Conservation (phyloP, 1,140 invertebrate species). For the Maconellicoccus hirsutus region DNA sequence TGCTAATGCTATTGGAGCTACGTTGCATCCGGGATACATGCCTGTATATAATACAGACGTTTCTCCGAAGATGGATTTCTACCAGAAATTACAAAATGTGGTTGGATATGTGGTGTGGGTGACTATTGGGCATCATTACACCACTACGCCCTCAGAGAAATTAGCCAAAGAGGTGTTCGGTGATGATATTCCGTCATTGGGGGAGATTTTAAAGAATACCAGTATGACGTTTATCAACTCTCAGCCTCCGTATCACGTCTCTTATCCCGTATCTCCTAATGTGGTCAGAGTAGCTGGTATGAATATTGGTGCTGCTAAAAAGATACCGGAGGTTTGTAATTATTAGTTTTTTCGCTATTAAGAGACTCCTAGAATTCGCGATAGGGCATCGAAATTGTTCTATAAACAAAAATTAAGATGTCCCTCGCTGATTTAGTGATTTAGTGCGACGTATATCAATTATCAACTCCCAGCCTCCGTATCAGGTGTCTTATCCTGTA, state of each 20-base stretch:
- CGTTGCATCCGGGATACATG: neutral
- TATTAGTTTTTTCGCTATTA: no score
- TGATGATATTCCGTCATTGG: neutral
- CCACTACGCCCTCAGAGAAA: neutral
- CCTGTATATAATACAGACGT: neutral
- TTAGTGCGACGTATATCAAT: slow-evolving; percentile 45
- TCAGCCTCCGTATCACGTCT: neutral
- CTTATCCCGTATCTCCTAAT: neutral
- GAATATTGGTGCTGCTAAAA: neutral
- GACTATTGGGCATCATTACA: neutral
- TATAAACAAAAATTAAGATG: no score
- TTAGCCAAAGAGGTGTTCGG: neutral
- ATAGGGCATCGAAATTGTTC: no score
- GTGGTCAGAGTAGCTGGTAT: neutral
- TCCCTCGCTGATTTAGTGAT: no score
- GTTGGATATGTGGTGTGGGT: neutral
- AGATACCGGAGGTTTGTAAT: neutral
- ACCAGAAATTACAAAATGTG: neutral
- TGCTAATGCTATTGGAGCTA: neutral
- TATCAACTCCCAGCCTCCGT: slow-evolving; percentile 36
- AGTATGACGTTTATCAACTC: neutral
- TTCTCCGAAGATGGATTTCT: neutral
- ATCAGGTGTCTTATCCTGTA: slow-evolving; percentile 28
- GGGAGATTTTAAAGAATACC: neutral
- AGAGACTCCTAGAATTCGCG: no score